phyloP scores from a whole-genome alignment of 2,888 invertebrate genomes.

The Orthosia gothica region DNA sequence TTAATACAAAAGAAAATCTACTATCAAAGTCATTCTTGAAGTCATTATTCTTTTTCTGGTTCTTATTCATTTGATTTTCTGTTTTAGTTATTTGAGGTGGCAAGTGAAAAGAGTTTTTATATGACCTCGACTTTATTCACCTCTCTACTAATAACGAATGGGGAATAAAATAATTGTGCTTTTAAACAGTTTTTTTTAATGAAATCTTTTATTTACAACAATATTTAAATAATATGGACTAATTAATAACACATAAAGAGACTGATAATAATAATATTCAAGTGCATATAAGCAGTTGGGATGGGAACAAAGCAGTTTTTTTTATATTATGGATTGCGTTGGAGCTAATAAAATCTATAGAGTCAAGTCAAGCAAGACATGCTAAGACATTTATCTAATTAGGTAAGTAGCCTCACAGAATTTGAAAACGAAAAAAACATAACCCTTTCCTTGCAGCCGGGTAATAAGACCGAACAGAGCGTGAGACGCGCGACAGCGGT shows the following conservation, averaged over 20 bases:
- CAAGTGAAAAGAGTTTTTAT: slow-evolving; percentile 30
- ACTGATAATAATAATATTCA: too few species aligned
- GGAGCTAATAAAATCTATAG: not conserved
- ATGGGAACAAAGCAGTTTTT: not conserved
- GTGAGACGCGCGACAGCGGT: too few species aligned
- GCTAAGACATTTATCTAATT: too few species aligned
- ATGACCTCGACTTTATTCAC: not conserved
- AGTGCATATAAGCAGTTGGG: too few species aligned
- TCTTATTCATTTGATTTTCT: slow-evolving; percentile 49
- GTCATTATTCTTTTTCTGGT: slow-evolving; percentile 68
- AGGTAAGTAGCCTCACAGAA: not conserved
- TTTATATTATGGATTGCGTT: not conserved
- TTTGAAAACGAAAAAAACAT: not conserved
- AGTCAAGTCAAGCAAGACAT: not conserved
- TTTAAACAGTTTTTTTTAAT: not conserved
- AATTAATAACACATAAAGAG: too few species aligned
- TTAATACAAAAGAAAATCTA: slow-evolving; percentile 57
- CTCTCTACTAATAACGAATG: not conserved
- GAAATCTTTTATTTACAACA: too few species aligned
- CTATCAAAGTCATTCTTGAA: slow-evolving; percentile 62
- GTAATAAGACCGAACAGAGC: not conserved
- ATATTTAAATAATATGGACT: too few species aligned
- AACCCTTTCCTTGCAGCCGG: too few species aligned
- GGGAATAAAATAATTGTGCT: not conserved
- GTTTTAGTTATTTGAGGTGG: slow-evolving; percentile 33